phyloP scores from a whole-genome alignment of 2,888 invertebrate species.

The Abrostola tripartita region DNA sequence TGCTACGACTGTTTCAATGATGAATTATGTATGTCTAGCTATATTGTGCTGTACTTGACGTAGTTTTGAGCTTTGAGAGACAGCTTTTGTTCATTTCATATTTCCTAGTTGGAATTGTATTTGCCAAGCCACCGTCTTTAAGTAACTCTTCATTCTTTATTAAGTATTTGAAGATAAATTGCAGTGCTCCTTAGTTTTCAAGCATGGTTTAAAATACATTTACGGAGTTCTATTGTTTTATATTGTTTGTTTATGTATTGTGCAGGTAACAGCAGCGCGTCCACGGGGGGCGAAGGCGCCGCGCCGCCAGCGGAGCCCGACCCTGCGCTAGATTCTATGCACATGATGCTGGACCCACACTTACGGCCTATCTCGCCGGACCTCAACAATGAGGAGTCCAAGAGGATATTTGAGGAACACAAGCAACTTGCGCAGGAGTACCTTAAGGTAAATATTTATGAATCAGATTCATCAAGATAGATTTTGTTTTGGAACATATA shows the following conservation, averaged over 20 bases:
- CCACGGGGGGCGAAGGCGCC: conserved; percentile 72
- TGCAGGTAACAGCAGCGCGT: conserved; percentile 84
- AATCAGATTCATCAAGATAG: too few relatives aligned
- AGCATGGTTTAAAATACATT: background rate
- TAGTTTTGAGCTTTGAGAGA: conserved; percentile 21
- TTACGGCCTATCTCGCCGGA: conserved; percentile 95
- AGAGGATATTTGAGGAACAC: conserved; percentile 96
- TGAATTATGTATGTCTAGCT: conserved; percentile 35
- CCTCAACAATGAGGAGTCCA: conserved; percentile 92
- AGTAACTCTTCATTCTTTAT: background rate
- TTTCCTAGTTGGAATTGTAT: conserved; percentile 30
- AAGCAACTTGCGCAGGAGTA: conserved; percentile 96
- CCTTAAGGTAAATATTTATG: conserved; percentile 90
- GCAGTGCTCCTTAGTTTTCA: too few relatives aligned
- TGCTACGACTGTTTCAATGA: conserved; percentile 38
- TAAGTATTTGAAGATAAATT: background rate
- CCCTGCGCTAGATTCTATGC: conserved; percentile 90
- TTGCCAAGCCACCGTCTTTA: conserved; percentile 4
- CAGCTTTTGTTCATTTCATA: conserved; percentile 37
- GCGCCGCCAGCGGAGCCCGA: conserved; percentile 84
- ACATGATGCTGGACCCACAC: conserved; percentile 94
- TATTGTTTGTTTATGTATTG: conserved; percentile 26
- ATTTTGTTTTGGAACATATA: too few relatives aligned
- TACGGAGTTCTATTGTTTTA: background rate
- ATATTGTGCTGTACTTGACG: conserved; percentile 25